These are phyloP conservation scores for Agrenia bidenticulata DNA, from an alignment of 2,888 invertebrate genomes.

Conservation along the genomic window DNA sequence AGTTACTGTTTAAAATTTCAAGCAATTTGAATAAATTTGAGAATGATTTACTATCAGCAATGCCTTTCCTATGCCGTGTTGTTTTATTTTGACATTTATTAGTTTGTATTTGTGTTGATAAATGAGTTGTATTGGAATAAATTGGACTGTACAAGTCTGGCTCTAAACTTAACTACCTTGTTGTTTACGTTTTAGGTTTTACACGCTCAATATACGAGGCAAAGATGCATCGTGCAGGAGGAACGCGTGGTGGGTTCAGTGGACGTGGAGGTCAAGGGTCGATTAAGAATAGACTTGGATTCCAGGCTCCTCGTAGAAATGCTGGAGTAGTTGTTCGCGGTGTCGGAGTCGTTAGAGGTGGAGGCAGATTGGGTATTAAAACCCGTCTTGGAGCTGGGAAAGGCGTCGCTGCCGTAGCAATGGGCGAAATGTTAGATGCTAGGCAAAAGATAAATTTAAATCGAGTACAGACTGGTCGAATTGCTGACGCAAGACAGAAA, in stretches of 20 bases:
- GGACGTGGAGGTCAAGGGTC: conserved; percentile 2
- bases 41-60: no score
- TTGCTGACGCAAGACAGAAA: conserved; percentile 49
- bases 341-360: neutral
- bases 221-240: neutral
- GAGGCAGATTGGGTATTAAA: conserved; percentile 2
- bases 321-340: neutral
- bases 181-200: no score
- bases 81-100: no score
- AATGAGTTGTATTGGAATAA: no score
- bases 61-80: no score
- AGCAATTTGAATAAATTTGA: no score
- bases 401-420: conserved; percentile 32
- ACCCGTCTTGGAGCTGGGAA: conserved; percentile 19
- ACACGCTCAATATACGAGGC: no score
- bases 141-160: no score
- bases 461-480: conserved; percentile 48
- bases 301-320: conserved; percentile 1
- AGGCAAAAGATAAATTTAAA: conserved; percentile 51
- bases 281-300: conserved; percentile 11
- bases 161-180: no score
- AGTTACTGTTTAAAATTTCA: no score
- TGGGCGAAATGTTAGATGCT: conserved; percentile 45
- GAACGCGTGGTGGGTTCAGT: neutral
- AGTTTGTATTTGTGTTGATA: no score